Evolutionary conservation across 2,797 vertebrate species (phyloP), one percentile per base, ranked within the genome.

Genomic region (Xiphophorus birchmanni): DNA sequence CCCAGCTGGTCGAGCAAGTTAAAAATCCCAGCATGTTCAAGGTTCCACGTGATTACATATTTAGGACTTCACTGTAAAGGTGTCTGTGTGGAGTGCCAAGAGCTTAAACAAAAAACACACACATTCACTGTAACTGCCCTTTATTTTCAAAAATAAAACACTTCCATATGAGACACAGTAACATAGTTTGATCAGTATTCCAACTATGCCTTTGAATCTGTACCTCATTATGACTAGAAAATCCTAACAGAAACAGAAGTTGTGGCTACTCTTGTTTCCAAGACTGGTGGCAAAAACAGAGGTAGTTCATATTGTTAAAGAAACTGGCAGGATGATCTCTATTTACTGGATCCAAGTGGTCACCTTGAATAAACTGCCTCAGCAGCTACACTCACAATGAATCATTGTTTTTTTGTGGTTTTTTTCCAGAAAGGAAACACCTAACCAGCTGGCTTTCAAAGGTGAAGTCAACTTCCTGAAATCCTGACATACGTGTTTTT

Each of bases 281-380:
- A 86, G 29, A 26, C 42, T 67, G 35, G 85, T 89, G 90, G 84
- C 73, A 82, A 82, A 88, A 91, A 90, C 91, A 89, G 92, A 95
- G 93, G 93, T 94, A 95, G 94, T 93, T 93, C 83, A 90, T 90
- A 90, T 86, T 74, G 35, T 90, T 80, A 76, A 80, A 85, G 65
- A 83, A 78, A 58, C 75, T 77, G 77, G 85, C 80, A 76, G 69
- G 74, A 74, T 82, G 81, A 45, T 82, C n/a, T 1, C 40, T 48
- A 76, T 65, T 73, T 76, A 73, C 74, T 63, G 76, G 37, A 88
- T 45, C 79, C 75, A 65, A 81, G 65, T 7, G 82, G 81, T 48
- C 71, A 74, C 77, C 75, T 72, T 60, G 48, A 26, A 79, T 60
- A 75, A 58, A 54, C 56, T 75, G 45, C 45, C 76, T 52, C 7